Conservation (phyloP, 2,888 invertebrate species). For the Amitus sp. region DNA sequence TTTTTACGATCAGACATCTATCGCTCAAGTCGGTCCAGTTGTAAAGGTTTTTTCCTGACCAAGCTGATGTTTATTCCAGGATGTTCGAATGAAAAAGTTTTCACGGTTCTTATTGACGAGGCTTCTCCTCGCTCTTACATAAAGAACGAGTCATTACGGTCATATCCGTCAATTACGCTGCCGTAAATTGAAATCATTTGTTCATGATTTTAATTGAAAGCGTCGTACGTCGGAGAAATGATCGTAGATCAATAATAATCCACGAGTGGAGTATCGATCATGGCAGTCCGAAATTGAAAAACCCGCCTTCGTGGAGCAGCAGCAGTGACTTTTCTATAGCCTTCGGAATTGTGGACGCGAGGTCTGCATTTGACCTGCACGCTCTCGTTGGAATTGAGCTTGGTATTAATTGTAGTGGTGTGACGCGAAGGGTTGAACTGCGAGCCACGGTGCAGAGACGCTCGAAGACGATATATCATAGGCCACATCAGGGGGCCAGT, state of each 20-base stretch:
- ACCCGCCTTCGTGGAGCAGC: constrained; percentile 20
- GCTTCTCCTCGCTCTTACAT: constrained; percentile 2
- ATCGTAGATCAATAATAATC: constrained; percentile 24
- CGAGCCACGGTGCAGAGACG: constrained; percentile 49
- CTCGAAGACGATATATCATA: constrained; percentile 64
- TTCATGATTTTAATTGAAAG: constrained; percentile 23
- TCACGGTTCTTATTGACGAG: neutral
- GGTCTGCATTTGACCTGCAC: constrained; percentile 24
- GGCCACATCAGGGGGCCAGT: constrained; percentile 53
- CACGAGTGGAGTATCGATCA: constrained; percentile 8
- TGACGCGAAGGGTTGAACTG: constrained; percentile 33
- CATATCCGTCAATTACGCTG: constrained; percentile 23
- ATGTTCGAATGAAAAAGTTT: neutral
- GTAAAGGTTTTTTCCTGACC: neutral
- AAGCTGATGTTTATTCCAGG: neutral
- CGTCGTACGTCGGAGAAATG: constrained; percentile 18
- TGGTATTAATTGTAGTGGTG: constrained; percentile 38
- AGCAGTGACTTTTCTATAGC: constrained; percentile 19
- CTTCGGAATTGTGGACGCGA: constrained; percentile 17
- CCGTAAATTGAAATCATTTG: constrained; percentile 32
- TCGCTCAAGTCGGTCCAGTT: too few relatives aligned
- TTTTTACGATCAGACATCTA: too few relatives aligned
- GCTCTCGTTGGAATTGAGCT: constrained; percentile 36
- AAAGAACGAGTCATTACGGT: constrained; percentile 21
- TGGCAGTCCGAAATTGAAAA: constrained; percentile 15